Conservation (phyloP, 2,797 vertebrate genomes). For the Gambusia yucatana region DNA sequence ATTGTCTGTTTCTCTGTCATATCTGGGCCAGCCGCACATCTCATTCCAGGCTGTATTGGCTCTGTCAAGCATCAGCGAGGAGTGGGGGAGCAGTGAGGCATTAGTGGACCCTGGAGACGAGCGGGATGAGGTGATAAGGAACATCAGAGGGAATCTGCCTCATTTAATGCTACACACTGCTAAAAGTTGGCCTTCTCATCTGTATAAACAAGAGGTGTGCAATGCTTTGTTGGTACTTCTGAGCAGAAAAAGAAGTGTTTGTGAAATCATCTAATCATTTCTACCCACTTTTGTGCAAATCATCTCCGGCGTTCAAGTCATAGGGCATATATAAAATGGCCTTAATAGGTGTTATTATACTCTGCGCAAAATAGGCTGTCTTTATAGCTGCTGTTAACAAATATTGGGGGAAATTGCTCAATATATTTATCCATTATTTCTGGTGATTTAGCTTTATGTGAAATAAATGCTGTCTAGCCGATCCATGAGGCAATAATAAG, state of each 20-base stretch:
- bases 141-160: conserved; percentile 61
- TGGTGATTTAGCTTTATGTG: conserved; percentile 15
- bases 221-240: conserved; percentile 16
- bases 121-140: conserved; percentile 70
- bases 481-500: conserved; percentile 30
- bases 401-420: conserved; percentile 22
- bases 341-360: conserved; percentile 23
- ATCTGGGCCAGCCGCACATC: conserved; percentile 73
- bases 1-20: conserved; percentile 71
- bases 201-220: conserved; percentile 53
- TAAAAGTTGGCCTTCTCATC: conserved; percentile 50
- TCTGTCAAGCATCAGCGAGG: conserved; percentile 64
- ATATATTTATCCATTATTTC: conserved; percentile 13
- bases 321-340: neutral
- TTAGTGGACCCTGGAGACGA: conserved; percentile 72
- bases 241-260: conserved; percentile 8
- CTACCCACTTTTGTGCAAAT: conserved; percentile 27
- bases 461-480: conserved; percentile 25
- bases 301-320: conserved; percentile 22
- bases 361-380: conserved; percentile 13
- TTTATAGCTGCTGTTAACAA: conserved; percentile 33
- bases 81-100: conserved; percentile 38
- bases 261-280: conserved; percentile 25
- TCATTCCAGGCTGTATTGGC: conserved; percentile 62
- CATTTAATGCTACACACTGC: conserved; percentile 59